phyloP scores from a whole-genome alignment of 2,113 vertebrate species.

The Neogale vison region DNA sequence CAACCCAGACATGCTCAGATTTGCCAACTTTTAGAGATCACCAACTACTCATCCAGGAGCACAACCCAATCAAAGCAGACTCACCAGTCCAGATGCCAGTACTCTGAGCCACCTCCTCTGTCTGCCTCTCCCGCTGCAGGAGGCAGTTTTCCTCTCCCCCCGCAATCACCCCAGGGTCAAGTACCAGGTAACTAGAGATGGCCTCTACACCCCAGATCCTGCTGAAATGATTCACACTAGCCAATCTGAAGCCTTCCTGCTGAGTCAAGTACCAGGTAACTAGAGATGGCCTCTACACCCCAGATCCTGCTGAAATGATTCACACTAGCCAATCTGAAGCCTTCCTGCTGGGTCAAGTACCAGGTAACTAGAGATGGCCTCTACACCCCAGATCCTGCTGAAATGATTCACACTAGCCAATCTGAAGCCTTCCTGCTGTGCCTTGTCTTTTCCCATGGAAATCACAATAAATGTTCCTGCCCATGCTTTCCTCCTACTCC shows the following conservation, averaged over 20 bases:
- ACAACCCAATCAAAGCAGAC: neutral
- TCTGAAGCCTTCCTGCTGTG: neutral
- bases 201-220: neutral
- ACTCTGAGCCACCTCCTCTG: neutral
- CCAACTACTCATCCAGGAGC: neutral
- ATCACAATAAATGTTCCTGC: neutral
- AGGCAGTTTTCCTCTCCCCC: neutral
- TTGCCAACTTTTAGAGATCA: neutral
- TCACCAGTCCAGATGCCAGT: neutral
- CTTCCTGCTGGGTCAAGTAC: neutral
- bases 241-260: neutral
- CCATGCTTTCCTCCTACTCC: accelerated
- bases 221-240: neutral
- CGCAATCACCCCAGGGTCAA: neutral
- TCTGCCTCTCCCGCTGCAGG: neutral
- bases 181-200: neutral
- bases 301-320: neutral
- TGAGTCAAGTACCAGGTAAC: too few relatives aligned
- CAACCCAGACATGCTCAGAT: neutral
- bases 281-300: neutral
- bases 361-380: neutral
- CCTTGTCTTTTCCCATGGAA: neutral
- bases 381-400: neutral
- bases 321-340: neutral
- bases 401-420: neutral